A percentile compares a stretch with the other conserved stretches of the same genome.
phyloP scores from a whole-genome alignment of 30 jellyfish, hydroid and myxozoan genomes.

The Morbakka virulenta region DNA sequence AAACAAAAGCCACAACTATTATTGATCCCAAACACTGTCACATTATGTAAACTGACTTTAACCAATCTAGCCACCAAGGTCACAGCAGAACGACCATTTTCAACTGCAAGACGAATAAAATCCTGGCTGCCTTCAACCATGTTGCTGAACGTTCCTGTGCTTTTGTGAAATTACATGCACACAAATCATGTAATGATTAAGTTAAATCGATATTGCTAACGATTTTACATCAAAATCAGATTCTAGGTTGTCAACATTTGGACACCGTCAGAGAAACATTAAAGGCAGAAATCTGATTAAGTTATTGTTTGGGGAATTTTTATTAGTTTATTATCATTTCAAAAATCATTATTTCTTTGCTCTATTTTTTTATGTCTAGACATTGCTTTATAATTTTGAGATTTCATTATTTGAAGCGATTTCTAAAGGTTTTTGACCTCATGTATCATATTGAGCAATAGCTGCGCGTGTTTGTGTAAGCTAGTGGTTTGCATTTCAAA shows the following conservation, averaged over 20 bases:
- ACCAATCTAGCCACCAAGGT: neutral
- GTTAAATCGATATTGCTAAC: neutral
- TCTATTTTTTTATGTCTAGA: neutral
- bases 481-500: too few species aligned
- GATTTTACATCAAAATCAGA: neutral
- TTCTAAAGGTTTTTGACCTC: neutral
- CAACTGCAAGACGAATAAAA: neutral
- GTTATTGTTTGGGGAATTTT: neutral
- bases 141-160: neutral
- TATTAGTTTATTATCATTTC: neutral
- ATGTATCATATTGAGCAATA: neutral
- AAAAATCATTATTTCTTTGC: neutral
- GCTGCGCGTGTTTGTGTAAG: too few species aligned
- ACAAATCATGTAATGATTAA: neutral
- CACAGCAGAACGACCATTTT: neutral
- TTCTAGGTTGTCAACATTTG: neutral
- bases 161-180: neutral
- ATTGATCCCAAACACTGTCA: neutral
- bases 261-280: neutral
- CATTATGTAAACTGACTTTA: neutral
- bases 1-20: neutral
- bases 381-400: neutral
- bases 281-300: neutral
- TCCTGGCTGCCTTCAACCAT: neutral
- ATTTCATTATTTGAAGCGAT: neutral